phyloP scores from a whole-genome alignment of 2,797 vertebrate species.

The Champsocephalus esox region DNA sequence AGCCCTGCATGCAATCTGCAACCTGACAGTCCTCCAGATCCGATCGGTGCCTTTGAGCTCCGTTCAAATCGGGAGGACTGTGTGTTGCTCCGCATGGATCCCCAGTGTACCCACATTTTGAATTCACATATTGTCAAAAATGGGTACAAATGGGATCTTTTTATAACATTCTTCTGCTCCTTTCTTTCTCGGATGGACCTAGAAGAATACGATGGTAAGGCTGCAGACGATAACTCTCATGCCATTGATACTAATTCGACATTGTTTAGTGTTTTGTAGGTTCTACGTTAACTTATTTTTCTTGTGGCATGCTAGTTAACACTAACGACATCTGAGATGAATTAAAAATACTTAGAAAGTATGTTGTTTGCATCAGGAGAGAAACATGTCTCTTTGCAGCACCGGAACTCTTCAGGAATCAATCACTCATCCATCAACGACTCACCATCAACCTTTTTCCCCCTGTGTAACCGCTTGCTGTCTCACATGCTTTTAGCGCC shows the following conservation, averaged over 20 bases:
- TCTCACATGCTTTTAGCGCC: slow-evolving; percentile 61
- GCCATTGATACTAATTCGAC: slow-evolving; percentile 73
- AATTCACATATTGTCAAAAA: slow-evolving; percentile 51
- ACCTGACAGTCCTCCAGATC: slow-evolving; percentile 55
- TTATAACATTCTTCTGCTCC: slow-evolving; percentile 81
- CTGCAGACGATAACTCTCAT: slow-evolving; percentile 55
- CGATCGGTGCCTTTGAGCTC: slow-evolving; percentile 14
- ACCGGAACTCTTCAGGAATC: slow-evolving; percentile 27
- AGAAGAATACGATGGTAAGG: slow-evolving; percentile 94
- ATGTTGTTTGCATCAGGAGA: slow-evolving; percentile 19
- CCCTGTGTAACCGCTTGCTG: slow-evolving; percentile 58
- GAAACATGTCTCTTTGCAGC: slow-evolving; percentile 25
- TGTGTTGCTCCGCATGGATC: slow-evolving; percentile 78
- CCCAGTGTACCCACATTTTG: slow-evolving; percentile 75
- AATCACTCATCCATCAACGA: slow-evolving; percentile 51
- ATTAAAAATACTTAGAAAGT: neutral
- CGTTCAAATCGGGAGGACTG: slow-evolving; percentile 64
- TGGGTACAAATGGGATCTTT: slow-evolving; percentile 79
- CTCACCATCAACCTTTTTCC: slow-evolving; percentile 48
- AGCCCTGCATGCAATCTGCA: slow-evolving; percentile 73
- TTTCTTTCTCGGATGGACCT: slow-evolving; percentile 78
- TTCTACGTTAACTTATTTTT: slow-evolving; percentile 10
- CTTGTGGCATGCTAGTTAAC: slow-evolving; percentile 69
- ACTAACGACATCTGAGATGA: slow-evolving; percentile 51
- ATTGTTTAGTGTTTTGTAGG: slow-evolving; percentile 46